Percentiles rank a stretch among this genome's conserved stretches.
These are phyloP conservation scores for Drosophila rufa DNA, from an alignment of 1,140 invertebrate species.

Conservation along the genomic window DNA sequence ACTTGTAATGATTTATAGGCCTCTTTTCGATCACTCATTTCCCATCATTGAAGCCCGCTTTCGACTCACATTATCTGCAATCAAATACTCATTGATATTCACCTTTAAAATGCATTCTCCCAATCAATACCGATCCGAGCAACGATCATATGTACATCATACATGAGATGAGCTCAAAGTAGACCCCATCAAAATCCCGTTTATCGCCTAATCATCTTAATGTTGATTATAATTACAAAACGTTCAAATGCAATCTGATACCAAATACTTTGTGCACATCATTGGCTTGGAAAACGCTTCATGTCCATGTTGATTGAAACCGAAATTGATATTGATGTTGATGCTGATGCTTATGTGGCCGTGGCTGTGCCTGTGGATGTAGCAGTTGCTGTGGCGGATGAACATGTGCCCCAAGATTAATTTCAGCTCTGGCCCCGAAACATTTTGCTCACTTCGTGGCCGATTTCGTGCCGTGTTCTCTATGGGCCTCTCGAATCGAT, in stretches of 20 bases:
- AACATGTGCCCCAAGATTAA: constrained; percentile 54
- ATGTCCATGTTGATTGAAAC: constrained; percentile 65
- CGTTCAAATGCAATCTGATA: constrained; percentile 52
- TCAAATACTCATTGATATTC: constrained; percentile 19
- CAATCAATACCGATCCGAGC: constrained; percentile 11
- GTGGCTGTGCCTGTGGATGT: background rate
- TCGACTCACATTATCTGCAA: constrained; percentile 7
- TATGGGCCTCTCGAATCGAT: constrained; percentile 46
- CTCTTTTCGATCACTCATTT: background rate
- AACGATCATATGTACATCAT: constrained; percentile 10
- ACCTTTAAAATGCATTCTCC: constrained; percentile 14
- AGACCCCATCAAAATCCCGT: constrained; percentile 41
- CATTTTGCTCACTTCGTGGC: constrained; percentile 23
- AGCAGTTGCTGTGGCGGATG: constrained; percentile 17
- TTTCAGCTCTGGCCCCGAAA: constrained; percentile 49
- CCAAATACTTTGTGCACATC: constrained; percentile 65
- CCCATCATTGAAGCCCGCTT: constrained; percentile 1
- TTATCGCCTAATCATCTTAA: constrained; percentile 60
- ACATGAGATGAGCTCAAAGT: constrained; percentile 8
- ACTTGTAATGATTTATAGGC: background rate
- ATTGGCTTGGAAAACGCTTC: constrained; percentile 49
- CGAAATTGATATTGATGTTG: constrained; percentile 65
- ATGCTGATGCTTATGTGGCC: constrained; percentile 25
- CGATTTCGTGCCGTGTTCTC: constrained; percentile 44
- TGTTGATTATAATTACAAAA: constrained; percentile 72